These are phyloP conservation scores for Nomada hirtipes DNA, from an alignment of 2,888 invertebrate genomes.

Conservation along the genomic window DNA sequence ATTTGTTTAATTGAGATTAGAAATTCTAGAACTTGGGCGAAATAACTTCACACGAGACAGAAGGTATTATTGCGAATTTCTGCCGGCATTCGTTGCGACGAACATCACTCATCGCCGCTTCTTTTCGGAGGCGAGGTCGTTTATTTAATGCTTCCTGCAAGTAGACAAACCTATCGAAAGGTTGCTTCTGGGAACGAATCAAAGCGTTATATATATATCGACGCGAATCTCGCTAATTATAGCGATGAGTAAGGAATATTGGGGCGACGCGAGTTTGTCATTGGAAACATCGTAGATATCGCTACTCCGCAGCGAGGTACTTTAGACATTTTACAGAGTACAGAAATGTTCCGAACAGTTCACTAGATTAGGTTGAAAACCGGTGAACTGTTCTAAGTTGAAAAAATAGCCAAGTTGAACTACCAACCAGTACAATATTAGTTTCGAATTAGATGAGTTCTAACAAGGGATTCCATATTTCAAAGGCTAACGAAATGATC, in stretches of 20 bases:
- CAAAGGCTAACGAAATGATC: no score
- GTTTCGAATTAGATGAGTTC: no score
- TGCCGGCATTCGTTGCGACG: conserved; percentile 22
- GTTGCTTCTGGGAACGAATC: conserved; percentile 62
- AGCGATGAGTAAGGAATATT: conserved; percentile 63
- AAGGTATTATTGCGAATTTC: conserved; percentile 35
- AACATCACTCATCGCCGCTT: conserved; percentile 37
- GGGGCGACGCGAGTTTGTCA: conserved; percentile 40
- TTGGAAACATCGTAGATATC: conserved; percentile 24
- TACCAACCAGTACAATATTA: no score
- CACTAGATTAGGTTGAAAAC: no score
- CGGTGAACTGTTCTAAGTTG: no score
- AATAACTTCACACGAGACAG: conserved; percentile 21
- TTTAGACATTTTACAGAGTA: no score
- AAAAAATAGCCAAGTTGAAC: no score
- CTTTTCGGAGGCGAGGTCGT: conserved; percentile 23
- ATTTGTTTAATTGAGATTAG: no score
- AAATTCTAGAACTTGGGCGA: conserved; percentile 9
- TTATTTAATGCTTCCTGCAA: conserved; percentile 33
- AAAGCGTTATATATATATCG: conserved; percentile 42
- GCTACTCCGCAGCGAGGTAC: background rate
- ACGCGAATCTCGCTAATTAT: conserved; percentile 68
- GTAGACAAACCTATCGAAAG: conserved; percentile 52
- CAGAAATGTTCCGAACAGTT: no score
- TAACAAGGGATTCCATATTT: no score